Evolutionary conservation across 2,888 invertebrate genomes (phyloP).

Genomic region (Octonoba sinensis): DNA sequence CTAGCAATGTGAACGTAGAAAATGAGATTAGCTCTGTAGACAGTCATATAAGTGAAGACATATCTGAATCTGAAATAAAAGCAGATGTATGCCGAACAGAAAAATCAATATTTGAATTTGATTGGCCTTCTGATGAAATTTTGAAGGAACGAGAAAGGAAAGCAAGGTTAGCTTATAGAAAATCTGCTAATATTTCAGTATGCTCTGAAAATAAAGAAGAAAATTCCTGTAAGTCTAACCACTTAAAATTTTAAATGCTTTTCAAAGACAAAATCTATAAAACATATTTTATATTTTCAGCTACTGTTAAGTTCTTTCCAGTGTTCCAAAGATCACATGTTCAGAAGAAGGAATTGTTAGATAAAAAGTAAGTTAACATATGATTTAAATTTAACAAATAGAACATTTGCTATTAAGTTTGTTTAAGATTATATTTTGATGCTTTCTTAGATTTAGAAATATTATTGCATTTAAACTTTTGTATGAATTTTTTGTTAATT

Average conservation of each 20-base stretch:
- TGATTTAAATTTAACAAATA: too few relatives aligned
- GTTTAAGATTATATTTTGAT: too few relatives aligned
- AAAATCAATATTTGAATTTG: conserved; percentile 25
- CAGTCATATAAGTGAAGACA: background rate
- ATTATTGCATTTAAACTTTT: background rate
- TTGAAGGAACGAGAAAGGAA: conserved; percentile 20
- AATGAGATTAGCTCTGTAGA: background rate
- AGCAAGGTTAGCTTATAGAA: conserved; percentile 7
- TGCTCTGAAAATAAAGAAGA: background rate
- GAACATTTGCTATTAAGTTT: too few relatives aligned
- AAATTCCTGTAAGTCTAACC: background rate
- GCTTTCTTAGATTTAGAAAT: too few relatives aligned
- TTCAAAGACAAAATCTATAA: too few relatives aligned
- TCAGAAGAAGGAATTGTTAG: background rate
- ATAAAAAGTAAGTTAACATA: background rate
- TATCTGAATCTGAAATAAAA: background rate
- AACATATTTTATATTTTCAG: background rate
- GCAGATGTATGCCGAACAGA: background rate
- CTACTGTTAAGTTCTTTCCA: background rate
- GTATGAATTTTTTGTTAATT: background rate
- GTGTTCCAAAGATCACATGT: background rate
- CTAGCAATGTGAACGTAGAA: too few relatives aligned
- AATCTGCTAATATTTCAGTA: background rate
- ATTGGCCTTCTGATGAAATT: conserved; percentile 40
- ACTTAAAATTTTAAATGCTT: background rate